phyloP scores from a whole-genome alignment of 2,888 invertebrate genomes.

The Apoda limacodes region DNA sequence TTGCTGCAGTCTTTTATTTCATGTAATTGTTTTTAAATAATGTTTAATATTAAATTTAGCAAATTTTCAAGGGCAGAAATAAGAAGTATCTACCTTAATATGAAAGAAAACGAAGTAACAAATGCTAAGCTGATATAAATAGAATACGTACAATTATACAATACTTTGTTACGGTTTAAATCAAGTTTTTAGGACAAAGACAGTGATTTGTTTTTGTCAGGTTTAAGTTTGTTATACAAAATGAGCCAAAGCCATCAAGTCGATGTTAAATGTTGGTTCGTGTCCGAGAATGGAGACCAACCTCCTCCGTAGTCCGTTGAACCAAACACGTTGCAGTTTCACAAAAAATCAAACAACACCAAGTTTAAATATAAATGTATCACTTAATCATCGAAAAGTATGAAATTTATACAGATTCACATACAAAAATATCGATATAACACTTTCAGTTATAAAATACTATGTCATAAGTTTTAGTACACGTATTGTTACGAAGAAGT shows the following conservation, averaged over 20 bases:
- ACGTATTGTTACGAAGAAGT: constrained; percentile 58
- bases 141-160: no score
- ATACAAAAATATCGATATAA: constrained; percentile 21
- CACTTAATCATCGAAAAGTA: constrained; percentile 33
- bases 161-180: no score
- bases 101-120: no score
- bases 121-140: no score
- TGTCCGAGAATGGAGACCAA: constrained; percentile 57
- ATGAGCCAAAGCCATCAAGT: constrained; percentile 45
- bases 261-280: constrained; percentile 50
- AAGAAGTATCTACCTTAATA: no score
- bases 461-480: constrained; percentile 25
- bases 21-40: no score
- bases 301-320: constrained; percentile 66
- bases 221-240: no score
- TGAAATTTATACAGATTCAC: constrained; percentile 26
- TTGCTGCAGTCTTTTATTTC: no score
- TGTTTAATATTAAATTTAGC: no score
- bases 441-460: constrained; percentile 26
- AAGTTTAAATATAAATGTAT: constrained; percentile 25
- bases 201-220: no score
- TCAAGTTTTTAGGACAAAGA: no score
- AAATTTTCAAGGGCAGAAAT: no score
- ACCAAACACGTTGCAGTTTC: constrained; percentile 67
- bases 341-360: constrained; percentile 61